Base-by-base conservation (phyloP, 2,888 invertebrate genomes). In the Heliconius erato region DNA sequence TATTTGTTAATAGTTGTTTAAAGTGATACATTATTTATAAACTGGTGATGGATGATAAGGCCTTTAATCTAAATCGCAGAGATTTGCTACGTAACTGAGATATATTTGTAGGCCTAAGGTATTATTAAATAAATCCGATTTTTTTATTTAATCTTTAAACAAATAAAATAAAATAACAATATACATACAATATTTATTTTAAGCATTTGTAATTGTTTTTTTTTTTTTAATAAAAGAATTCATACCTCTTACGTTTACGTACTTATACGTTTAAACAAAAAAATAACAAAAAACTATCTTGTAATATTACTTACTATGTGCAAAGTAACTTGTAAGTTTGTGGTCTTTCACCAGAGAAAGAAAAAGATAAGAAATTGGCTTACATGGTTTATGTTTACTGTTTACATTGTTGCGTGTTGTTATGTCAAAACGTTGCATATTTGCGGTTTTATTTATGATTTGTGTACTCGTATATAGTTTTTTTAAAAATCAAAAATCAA, bases 351-450 rank as follows among this genome's bases (percentile, higher is more conserved):
- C 35, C 63, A 44, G 67, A 67, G 49, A 35, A 81, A 68, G 54
- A 72, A 69, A 79, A 68, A 78, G n/a, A 49, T 74, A 68, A 79
- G 49, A 82, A 83, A 80, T 83, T 84, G 59, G 84, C 74, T 78
- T 79, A 80, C 67, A 68, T 80, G 63, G 69, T 68, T 67, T 81
- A 74, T 80, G 69, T 83, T 82, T 81, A 80, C 77, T 49, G 67
- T 71, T 72, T 71, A 74, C 79, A 79, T 71, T 82, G 65, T 74
- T 59, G 23, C 40, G 54, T 28, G 26, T 40, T 79, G 67, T 84
- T 82, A 82, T 82, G 69, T 82, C 76, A 79, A 81, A 28, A 44
- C 79, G 35, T 3, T 63, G 63, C n/a, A 63, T 76, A 44, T 68
- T 65, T 26, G 77, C 65, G 77, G 65, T 65, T 80, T 65, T n/a